Percentiles rank a stretch among this genome's conserved stretches.
Evolutionary conservation across 64 coral and sea anemone species (phyloP).

Genomic region (Stichodactyla helianthus): DNA sequence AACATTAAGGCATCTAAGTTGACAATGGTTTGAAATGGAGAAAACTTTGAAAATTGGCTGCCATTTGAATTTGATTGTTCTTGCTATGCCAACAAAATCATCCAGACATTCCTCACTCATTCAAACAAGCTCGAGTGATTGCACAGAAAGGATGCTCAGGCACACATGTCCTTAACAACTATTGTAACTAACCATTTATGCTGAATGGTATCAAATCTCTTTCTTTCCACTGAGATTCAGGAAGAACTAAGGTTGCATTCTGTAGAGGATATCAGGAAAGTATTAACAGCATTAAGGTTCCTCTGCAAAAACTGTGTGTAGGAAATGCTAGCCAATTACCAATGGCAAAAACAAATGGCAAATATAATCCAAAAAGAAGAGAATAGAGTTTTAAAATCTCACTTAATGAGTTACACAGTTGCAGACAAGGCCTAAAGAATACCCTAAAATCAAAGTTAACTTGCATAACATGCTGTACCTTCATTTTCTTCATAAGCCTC

Average conservation of each 20-base stretch:
- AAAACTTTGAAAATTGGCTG: no score
- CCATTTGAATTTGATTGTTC: no score
- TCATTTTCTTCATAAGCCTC: constrained; percentile 91
- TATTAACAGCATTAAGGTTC: neutral
- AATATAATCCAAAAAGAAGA: no score
- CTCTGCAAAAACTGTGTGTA: neutral
- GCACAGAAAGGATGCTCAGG: neutral
- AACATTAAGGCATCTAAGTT: no score
- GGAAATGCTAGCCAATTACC: no score
- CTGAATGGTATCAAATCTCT: constrained; percentile 64
- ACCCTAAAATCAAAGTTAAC: no score
- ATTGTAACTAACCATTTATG: constrained; percentile 44
- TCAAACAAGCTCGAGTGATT: neutral
- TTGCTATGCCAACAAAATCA: no score
- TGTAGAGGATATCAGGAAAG: constrained; percentile 11
- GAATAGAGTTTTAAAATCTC: neutral
- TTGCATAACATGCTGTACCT: constrained; percentile 32
- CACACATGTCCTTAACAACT: no score
- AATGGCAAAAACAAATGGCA: no score
- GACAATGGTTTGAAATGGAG: no score
- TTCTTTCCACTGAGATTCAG: constrained; percentile 83
- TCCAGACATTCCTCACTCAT: neutral
- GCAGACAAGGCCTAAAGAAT: no score
- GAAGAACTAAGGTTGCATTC: constrained; percentile 73
- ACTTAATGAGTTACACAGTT: neutral